Conservation (phyloP, 2,797 vertebrate genomes). For the Tarsius wallacei region DNA sequence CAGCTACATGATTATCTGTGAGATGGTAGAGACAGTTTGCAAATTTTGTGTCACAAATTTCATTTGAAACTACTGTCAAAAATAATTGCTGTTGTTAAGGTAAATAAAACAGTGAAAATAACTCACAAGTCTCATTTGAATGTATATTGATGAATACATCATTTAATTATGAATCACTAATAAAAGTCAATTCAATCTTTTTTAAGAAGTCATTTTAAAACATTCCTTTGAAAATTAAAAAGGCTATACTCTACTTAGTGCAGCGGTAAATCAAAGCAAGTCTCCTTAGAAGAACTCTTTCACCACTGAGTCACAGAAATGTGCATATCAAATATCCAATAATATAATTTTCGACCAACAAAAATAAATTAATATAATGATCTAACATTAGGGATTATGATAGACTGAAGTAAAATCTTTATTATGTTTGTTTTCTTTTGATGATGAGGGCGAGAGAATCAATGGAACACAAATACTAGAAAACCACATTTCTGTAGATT, state of each 20-base stretch:
- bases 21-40: neutral
- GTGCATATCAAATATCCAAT: neutral
- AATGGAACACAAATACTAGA: slow-evolving; percentile 25
- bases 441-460: neutral
- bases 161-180: neutral
- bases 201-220: slow-evolving; percentile 16
- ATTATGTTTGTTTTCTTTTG: slow-evolving; percentile 43
- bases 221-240: slow-evolving; percentile 40
- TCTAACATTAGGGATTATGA: neutral
- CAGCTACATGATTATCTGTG: neutral
- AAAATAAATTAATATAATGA: slow-evolving; percentile 16
- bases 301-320: neutral
- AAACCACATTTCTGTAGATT: neutral
- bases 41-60: neutral
- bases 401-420: slow-evolving; percentile 64
- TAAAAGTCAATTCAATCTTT: too few relatives aligned
- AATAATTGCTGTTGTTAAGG: neutral
- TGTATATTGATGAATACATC: neutral
- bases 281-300: neutral
- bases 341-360: slow-evolving; percentile 11
- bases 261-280: neutral
- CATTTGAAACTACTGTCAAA: slow-evolving; percentile 20
- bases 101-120: slow-evolving; percentile 17
- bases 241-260: slow-evolving; percentile 12
- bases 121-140: neutral